phyloP scores from a whole-genome alignment of 1,140 invertebrate species.

The Drosophila truncata region DNA sequence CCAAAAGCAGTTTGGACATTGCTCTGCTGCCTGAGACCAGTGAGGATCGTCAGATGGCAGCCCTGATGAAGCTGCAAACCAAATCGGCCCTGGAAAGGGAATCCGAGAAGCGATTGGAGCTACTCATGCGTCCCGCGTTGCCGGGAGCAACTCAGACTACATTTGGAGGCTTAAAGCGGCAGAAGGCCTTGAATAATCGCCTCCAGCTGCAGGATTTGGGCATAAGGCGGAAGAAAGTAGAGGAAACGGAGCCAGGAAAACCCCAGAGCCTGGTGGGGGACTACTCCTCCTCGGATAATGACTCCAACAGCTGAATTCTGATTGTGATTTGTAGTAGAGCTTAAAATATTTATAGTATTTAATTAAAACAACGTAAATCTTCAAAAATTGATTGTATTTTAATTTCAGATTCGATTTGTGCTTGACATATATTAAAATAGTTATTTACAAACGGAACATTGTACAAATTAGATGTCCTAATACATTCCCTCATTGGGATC shows the following conservation, averaged over 20 bases:
- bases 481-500: conserved; percentile 51
- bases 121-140: conserved; percentile 87
- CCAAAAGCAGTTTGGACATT: conserved; percentile 92
- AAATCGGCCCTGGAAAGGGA: conserved; percentile 86
- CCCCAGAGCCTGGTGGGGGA: conserved; percentile 66
- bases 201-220: conserved; percentile 74
- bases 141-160: conserved; percentile 87
- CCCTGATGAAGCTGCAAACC: conserved; percentile 89
- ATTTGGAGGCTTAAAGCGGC: conserved; percentile 87
- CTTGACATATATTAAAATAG: conserved; percentile 29
- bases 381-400: neutral
- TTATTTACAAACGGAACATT: conserved; percentile 16
- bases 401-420: conserved; percentile 10
- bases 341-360: neutral
- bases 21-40: conserved; percentile 91
- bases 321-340: neutral
- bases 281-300: conserved; percentile 64
- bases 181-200: conserved; percentile 85
- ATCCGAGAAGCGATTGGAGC: conserved; percentile 85
- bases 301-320: conserved; percentile 11
- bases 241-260: neutral
- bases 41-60: conserved; percentile 92
- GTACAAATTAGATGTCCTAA: conserved; percentile 3
- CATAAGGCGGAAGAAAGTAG: conserved; percentile 59
- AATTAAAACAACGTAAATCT: neutral